phyloP scores from a whole-genome alignment of 2,888 invertebrate species.

The Drosophila tripunctata region DNA sequence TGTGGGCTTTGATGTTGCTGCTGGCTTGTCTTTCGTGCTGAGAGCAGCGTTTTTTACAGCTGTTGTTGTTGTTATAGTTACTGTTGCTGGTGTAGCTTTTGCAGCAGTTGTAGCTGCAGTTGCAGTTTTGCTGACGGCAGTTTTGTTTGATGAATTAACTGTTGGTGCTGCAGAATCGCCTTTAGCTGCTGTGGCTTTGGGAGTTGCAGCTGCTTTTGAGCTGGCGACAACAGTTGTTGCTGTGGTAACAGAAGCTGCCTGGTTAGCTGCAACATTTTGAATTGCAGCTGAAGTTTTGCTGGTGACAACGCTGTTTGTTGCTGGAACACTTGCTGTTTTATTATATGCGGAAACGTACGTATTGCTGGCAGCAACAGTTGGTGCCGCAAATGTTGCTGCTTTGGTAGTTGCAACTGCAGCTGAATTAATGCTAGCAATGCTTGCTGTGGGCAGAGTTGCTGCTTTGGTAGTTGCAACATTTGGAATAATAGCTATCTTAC shows the following conservation, averaged over 20 bases:
- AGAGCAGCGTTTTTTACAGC: constrained; percentile 3
- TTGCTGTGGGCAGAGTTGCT: neutral
- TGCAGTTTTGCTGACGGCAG: constrained; percentile 1
- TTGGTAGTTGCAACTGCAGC: constrained; percentile 1
- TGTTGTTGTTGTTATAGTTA: constrained; percentile 9
- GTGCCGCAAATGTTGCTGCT: neutral
- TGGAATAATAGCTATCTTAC: neutral
- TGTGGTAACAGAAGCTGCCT: neutral
- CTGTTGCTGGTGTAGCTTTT: neutral
- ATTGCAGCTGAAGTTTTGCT: neutral
- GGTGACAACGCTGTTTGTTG: neutral
- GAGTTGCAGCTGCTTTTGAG: neutral
- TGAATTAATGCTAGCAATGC: neutral
- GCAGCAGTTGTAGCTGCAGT: neutral
- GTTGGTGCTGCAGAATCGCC: neutral
- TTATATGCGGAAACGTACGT: too few relatives aligned
- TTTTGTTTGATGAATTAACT: neutral
- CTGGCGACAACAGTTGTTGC: neutral
- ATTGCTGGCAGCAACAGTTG: neutral
- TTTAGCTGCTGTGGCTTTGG: neutral
- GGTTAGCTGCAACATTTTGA: neutral
- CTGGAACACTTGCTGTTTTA: neutral
- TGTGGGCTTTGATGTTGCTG: constrained; percentile 8
- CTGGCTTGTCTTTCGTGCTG: neutral
- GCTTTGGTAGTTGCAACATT: constrained; percentile 6